Evolutionary conservation across 2,888 invertebrate species (phyloP).

Genomic region (Pandemis cinnamomeana): DNA sequence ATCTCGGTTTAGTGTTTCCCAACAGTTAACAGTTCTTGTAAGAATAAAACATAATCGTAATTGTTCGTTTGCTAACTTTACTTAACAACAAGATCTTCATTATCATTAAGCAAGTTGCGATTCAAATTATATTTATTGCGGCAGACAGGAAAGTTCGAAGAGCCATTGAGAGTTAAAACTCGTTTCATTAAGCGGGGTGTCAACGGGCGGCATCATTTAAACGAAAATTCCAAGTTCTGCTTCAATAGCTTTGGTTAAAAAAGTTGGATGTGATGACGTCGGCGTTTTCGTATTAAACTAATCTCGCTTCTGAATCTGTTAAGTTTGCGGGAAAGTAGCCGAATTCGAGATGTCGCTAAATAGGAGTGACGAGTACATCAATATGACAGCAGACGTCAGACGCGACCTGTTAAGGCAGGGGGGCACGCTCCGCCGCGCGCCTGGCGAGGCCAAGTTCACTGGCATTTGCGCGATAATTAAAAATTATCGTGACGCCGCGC

Average conservation of each 20-base stretch:
- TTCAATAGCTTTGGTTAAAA: constrained; percentile 18
- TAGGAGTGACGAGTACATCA: constrained; percentile 24
- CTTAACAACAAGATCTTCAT: constrained; percentile 1
- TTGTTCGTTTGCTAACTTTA: constrained; percentile 8
- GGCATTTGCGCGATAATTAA: constrained; percentile 85
- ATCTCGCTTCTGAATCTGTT: constrained; percentile 3
- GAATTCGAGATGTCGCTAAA: constrained; percentile 6
- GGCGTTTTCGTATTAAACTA: constrained; percentile 10
- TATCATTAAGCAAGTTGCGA: constrained; percentile 20
- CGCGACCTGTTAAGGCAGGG: constrained; percentile 76
- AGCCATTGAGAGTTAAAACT: constrained; percentile 32
- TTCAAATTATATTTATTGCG: constrained; percentile 26
- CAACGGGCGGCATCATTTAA: constrained; percentile 18
- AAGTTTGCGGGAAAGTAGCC: constrained; percentile 2
- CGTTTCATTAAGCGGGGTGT: constrained; percentile 26
- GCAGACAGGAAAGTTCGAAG: constrained; percentile 16
- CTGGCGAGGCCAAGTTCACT: constrained; percentile 81
- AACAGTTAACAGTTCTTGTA: constrained; percentile 48
- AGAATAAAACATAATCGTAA: constrained; percentile 44
- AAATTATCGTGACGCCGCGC: constrained; percentile 83
- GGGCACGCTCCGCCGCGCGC: constrained; percentile 64
- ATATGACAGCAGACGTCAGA: constrained; percentile 59
- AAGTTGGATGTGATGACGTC: constrained; percentile 12
- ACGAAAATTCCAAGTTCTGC: constrained; percentile 25
- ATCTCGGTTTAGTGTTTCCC: constrained; percentile 34